Conservation (phyloP, 2,797 vertebrate species). For the Epinephelus awoara region DNA sequence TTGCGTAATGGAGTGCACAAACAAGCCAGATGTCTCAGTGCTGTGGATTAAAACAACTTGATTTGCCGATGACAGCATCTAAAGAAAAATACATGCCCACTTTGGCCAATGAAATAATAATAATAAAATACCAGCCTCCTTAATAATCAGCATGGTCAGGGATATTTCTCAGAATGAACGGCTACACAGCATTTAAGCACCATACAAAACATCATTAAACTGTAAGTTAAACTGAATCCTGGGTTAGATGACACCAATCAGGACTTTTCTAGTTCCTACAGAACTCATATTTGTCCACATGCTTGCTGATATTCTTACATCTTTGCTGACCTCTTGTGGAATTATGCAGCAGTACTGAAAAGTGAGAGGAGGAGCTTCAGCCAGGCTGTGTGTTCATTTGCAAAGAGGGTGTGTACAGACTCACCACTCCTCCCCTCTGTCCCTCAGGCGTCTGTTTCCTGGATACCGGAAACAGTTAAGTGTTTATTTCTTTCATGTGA, state of each 20-base stretch:
- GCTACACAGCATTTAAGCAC: neutral
- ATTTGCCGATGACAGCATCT: neutral
- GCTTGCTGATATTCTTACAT: neutral
- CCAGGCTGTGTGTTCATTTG: neutral
- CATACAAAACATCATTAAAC: neutral
- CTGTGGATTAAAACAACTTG: neutral
- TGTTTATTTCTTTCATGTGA: neutral
- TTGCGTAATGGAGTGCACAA: neutral
- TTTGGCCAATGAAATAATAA: neutral
- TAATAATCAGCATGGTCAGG: neutral
- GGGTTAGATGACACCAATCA: neutral
- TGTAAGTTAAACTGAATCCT: no score
- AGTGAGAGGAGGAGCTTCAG: slow-evolving; percentile 10
- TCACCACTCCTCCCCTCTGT: neutral
- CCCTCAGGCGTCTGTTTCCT: slow-evolving; percentile 21
- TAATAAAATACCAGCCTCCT: neutral
- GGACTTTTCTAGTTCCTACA: neutral
- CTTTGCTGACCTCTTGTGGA: slow-evolving; percentile 73
- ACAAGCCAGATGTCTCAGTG: neutral
- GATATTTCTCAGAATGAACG: neutral
- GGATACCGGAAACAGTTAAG: slow-evolving; percentile 12
- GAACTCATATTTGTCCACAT: neutral
- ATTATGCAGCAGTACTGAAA: neutral
- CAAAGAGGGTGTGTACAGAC: neutral
- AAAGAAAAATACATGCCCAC: neutral